These are phyloP conservation scores for Agelaius tricolor DNA, from an alignment of 2,113 vertebrate species.

Conservation along the genomic window DNA sequence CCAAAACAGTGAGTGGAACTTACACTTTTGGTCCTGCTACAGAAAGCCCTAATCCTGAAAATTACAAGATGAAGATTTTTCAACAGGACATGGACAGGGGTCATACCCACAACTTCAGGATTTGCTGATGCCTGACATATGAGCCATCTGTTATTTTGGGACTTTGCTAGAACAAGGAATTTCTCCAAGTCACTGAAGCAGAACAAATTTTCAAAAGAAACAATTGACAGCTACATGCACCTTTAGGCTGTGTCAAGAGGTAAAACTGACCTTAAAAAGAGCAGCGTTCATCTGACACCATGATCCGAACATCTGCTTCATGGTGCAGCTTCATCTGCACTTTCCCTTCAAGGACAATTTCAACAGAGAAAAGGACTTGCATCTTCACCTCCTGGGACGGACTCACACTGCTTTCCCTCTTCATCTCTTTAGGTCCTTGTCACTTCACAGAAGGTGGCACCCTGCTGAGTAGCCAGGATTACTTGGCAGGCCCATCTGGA, in stretches of 20 bases:
- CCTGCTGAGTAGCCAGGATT: constrained; percentile 31
- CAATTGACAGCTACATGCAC: background rate
- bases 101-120: background rate
- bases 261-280: background rate
- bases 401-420: constrained; percentile 14
- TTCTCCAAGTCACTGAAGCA: background rate
- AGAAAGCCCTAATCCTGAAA: background rate
- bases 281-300: background rate
- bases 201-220: constrained; percentile 1
- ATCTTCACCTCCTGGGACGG: constrained; percentile 15
- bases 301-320: background rate
- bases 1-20: background rate
- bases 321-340: background rate
- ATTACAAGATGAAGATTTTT: background rate
- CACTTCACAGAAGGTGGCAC: constrained; percentile 38
- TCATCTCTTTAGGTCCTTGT: constrained; percentile 52
- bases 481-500: constrained; percentile 58
- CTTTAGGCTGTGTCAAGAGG: background rate
- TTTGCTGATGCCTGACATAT: background rate
- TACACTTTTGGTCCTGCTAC: background rate
- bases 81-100: background rate
- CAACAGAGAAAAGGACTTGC: constrained; percentile 15
- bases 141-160: constrained; percentile 19
- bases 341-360: constrained; percentile 52
- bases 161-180: background rate